Percentiles rank a stretch among this genome's conserved stretches.
phyloP scores from a whole-genome alignment of 2,113 vertebrate species.

The Rhadina sibilatrix region DNA sequence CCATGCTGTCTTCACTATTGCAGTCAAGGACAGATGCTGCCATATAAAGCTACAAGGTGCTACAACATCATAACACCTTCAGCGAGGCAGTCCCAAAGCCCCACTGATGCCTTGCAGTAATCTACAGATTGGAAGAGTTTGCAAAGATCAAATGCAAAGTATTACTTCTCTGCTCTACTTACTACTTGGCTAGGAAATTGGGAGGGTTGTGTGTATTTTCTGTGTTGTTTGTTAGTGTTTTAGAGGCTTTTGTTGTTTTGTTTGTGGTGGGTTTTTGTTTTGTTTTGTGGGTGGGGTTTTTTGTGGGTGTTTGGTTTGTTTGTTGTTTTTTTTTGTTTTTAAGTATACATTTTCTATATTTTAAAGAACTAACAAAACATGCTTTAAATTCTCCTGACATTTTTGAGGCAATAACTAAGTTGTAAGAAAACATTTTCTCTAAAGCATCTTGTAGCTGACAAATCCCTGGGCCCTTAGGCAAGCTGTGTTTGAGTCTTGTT shows the following conservation, averaged over 20 bases:
- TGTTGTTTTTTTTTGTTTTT: no score
- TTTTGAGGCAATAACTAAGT: conserved; percentile 57
- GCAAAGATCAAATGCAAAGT: not conserved
- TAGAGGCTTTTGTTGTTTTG: not conserved
- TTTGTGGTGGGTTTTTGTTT: no score
- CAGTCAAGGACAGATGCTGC: not conserved
- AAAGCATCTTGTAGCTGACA: conserved; percentile 57
- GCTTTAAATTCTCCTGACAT: conserved; percentile 33
- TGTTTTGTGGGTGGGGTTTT: no score
- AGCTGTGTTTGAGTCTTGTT: conserved; percentile 12
- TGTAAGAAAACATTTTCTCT: conserved; percentile 48
- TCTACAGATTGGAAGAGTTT: not conserved
- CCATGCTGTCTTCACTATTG: not conserved
- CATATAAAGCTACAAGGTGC: not conserved
- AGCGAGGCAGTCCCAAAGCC: not conserved
- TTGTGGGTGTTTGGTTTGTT: no score
- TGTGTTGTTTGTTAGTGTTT: not conserved
- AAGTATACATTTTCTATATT: not conserved
- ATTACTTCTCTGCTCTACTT: not conserved
- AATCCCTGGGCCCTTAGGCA: conserved; percentile 20
- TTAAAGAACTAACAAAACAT: conserved; percentile 24
- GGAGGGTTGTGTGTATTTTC: not conserved
- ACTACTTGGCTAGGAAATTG: not conserved
- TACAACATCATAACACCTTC: not conserved
- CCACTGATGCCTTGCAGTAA: not conserved